Evolutionary conservation across 2,888 invertebrate genomes (phyloP).

Genomic region (Koerneria pararmatus): DNA sequence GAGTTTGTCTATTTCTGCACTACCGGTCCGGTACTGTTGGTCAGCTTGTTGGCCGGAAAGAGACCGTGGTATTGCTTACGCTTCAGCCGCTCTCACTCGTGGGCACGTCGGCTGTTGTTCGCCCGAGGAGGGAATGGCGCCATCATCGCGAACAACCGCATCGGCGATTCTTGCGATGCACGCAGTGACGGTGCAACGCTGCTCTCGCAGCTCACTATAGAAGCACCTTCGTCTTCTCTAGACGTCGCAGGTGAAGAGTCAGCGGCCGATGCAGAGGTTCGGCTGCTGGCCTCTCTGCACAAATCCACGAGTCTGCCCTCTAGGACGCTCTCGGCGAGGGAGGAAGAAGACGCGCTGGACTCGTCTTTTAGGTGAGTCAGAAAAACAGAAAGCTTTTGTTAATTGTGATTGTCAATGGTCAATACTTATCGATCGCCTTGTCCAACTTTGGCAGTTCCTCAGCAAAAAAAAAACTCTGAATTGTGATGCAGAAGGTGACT

Average conservation of each 20-base stretch:
- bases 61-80: too few species aligned
- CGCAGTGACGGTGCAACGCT: not conserved
- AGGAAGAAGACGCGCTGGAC: too few species aligned
- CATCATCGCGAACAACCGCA: not conserved
- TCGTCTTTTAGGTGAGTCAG: too few species aligned
- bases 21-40: too few species aligned
- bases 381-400: too few species aligned
- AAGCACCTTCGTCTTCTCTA: not conserved
- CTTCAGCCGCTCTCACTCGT: constrained; percentile 21
- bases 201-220: not conserved
- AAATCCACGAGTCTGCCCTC: constrained; percentile 18
- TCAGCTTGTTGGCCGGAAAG: not conserved
- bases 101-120: constrained; percentile 24
- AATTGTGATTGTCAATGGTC: too few species aligned
- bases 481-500: too few species aligned
- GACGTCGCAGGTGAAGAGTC: not conserved
- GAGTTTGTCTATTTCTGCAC: too few species aligned
- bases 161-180: not conserved
- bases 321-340: too few species aligned
- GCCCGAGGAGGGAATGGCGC: not conserved
- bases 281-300: constrained; percentile 18
- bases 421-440: too few species aligned
- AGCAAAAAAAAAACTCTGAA: too few species aligned
- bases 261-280: constrained; percentile 18
- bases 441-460: too few species aligned